Percentiles rank a stretch among this genome's conserved stretches.
phyloP scores from a whole-genome alignment of 2,113 vertebrate species.

The Eretmodus cyanostictus region DNA sequence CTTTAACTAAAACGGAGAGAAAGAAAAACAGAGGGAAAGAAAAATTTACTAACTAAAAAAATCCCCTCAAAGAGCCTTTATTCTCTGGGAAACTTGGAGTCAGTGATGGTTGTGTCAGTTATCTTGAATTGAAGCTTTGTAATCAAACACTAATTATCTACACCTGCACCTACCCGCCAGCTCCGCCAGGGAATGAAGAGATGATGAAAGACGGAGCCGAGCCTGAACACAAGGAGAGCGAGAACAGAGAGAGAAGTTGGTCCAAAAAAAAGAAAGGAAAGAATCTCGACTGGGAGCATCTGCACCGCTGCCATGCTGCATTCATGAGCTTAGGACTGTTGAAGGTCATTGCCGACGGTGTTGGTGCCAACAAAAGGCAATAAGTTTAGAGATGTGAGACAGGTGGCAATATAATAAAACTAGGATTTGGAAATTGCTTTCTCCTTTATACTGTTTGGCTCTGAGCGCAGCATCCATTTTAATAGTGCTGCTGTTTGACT shows the following conservation, averaged over 20 bases:
- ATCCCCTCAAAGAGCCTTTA: neutral
- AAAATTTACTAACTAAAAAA: neutral
- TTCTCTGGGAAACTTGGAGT: neutral
- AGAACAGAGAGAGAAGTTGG: neutral
- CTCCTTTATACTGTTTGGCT: constrained; percentile 34
- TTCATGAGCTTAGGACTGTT: constrained; percentile 20
- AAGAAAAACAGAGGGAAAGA: neutral
- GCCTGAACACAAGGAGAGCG: neutral
- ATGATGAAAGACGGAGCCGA: neutral
- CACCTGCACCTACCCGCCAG: neutral
- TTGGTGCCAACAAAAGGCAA: constrained; percentile 25
- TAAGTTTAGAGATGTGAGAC: constrained; percentile 25
- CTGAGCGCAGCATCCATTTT: constrained; percentile 20
- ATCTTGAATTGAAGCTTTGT: neutral
- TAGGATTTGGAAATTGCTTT: constrained; percentile 41
- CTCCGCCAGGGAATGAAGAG: neutral
- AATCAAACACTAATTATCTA: constrained; percentile 5
- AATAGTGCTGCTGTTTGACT: constrained; percentile 23
- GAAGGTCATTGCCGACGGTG: constrained; percentile 37
- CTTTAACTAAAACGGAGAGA: neutral
- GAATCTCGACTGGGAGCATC: constrained; percentile 2
- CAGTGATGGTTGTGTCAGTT: neutral
- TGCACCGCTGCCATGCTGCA: neutral
- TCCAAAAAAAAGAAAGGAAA: neutral
- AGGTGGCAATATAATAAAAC: constrained; percentile 40